Base-by-base conservation (phyloP, 2,888 invertebrate species). In the Thera obeliscata region DNA sequence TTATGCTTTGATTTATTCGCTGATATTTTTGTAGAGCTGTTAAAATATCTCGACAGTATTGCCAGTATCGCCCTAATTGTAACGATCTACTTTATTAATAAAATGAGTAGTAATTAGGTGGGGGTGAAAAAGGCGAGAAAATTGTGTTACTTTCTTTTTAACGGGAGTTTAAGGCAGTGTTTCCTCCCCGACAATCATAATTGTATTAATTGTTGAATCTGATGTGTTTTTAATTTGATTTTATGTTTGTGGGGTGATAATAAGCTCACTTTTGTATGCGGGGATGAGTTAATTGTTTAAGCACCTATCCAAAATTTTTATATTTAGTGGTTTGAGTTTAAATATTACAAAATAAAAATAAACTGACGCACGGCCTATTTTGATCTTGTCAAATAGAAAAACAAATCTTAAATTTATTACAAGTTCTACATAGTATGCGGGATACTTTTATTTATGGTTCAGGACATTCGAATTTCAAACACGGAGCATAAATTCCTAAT, bases 111-210 rank as follows among this genome's bases (percentile, higher is more conserved):
- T 91, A 91, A 91, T 91, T 93, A 91, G 89, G 81, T 81, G 77
- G 90, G 90, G 93, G 91, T 85, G 89, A 89, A 90, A 92, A 91
- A 91, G 82, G 82, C 87, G 84, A 86, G 86, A 86, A 91, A 91
- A 92, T 91, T 87, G 80, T 88, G 86, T 93, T 89, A 89, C 86
- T 86, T 82, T 82, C 78, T 81, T 83, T 86, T 88, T 89, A 90
- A 87, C 86, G 83, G 81, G 87, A 85, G 80, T 87, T 86, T 84
- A 84, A 87, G 87, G 82, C 86, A 77, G 85, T 89, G 88, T 90
- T 89, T 82, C 81, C 83, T 82, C 89, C 88, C 87, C 83, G 83
- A 77, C 84, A 83, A 81, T 85, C 82, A 83, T 91, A 88, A 91
- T 89, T 90, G 87, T 87, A 87, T 90, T 92, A 91, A 91, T 91